Percentiles rank a stretch among this genome's conserved stretches.
Evolutionary conservation across 2,888 invertebrate species (phyloP).

Genomic region (Rhogogaster chlorosoma): DNA sequence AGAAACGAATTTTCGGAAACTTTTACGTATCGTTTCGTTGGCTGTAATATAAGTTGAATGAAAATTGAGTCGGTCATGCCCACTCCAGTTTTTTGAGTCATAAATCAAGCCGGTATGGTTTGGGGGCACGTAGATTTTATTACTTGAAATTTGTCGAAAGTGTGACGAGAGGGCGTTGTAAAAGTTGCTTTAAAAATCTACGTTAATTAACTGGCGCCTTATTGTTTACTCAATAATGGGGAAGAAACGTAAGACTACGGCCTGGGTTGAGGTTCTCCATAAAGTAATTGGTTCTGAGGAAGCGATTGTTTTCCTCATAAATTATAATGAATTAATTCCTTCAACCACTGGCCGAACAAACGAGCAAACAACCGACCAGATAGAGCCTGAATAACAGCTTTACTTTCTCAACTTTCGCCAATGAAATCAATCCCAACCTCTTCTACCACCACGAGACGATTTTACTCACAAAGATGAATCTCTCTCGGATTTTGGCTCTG

Average conservation of each 20-base stretch:
- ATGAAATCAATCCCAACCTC: not conserved
- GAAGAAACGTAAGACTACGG: not conserved
- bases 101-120: not conserved
- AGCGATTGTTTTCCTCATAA: conserved; percentile 17
- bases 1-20: not conserved
- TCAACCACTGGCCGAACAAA: not conserved
- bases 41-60: not conserved
- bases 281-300: not conserved
- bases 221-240: not conserved
- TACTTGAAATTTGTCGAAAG: not conserved
- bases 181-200: not conserved
- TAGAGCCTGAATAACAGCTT: not conserved
- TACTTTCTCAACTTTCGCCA: not conserved
- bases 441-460: not conserved
- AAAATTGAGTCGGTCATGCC: not conserved
- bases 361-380: conserved; percentile 10
- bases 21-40: not conserved
- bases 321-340: conserved; percentile 19
- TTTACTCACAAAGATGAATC: not conserved
- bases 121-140: conserved; percentile 9
- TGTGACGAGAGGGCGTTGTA: not conserved
- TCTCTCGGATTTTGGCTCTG: not conserved
- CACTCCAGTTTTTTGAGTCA: not conserved
- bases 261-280: not conserved
- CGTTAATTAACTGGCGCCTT: conserved; percentile 12